Base-by-base conservation (phyloP, 2,888 invertebrate species). In the Poecilobothrus nobilitatus region DNA sequence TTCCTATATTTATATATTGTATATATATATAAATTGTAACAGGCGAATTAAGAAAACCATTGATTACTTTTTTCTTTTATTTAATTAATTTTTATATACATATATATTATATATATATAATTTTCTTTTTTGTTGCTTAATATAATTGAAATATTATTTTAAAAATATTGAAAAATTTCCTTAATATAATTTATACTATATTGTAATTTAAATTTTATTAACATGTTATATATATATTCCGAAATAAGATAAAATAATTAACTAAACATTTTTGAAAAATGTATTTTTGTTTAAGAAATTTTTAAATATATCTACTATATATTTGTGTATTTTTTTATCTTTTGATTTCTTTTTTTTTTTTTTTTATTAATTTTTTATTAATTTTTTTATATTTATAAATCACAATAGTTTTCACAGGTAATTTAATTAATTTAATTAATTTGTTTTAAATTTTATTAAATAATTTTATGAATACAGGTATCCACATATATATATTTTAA, bases 321-420 rank as follows among this genome's bases (percentile, higher is more conserved):
- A 12, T 7, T 37, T 37, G 2, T 10, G 12, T 37, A 37, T 37
- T 37, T 34, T 7, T 8, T 7, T 7, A 37, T 10, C 2, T 37
- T 37, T 37, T 37, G 37, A 10, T 37, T 8, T 37, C 2, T 37
- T 8, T 37, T 12, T 37, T 37, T 37, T 15, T 18, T 15, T 53
- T 18, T 12, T 53, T n/a, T 12, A 53, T 53, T 53, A 53, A 53
- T 12, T 53, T 53, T 53, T 53, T 53, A 12, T 5, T 37, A 37
- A 10, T 37, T 37, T 10, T 37, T 12, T 18, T 53, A 12, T 18
- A 53, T 18, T 53, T 18, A 12, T 53, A 53, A 37, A 53, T 53
- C 53, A 53, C 53, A 53, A 53, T 53, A 53, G 53, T 53, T 53
- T 41, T 53, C 53, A 53, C 53, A 53, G 53, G 53, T 53, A 53